Evolutionary conservation across 2,888 invertebrate species (phyloP), one percentile per base, ranked within the genome.

Genomic region (Dioctria rufipes): DNA sequence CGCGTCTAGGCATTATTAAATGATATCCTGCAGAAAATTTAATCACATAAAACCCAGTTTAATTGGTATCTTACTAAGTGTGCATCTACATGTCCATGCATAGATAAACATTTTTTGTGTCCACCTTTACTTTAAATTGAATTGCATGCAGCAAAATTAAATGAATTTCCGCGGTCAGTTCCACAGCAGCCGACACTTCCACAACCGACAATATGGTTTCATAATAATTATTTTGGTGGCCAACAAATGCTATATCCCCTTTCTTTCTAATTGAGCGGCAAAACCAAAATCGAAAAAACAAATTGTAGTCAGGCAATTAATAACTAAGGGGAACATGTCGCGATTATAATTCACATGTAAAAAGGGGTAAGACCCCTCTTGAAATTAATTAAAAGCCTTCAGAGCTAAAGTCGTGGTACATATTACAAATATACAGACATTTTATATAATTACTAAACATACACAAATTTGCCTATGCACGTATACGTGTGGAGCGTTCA

Each of bases 121-220:
- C 58, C 39, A 73, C 73, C 42, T 73, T 58, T 42, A 73, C 25
- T 25, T 25, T 25, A 25, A 25, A 25, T 60, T 73, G 42, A 73
- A 73, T 73, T 58, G 58, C 42, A 60, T 73, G 73, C 73, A 60
- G 39, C 40, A 9, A 42, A 73, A 73, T 60, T 58, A 73, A 73
- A 25, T 13, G 60, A 60, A 73, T 60, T 73, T 73, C 73, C 73
- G 73, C 25, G 73, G 73, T 73, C 73, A 42, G 54, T 73, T 73
- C 73, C 60, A 71, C 49, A 40, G 37, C 11, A 11, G 11, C 9
- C n/a, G 42, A n/a, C 13, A 25, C 25, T 25, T 25, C 25, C 25
- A 25, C 25, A 25, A 25, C 42, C 39, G 3, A 39, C 51, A 49
- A 37, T 39, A 37, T 42, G n/a, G 58, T 11, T 25, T 8, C 67